phyloP scores from a whole-genome alignment of 2,888 invertebrate species.

The Agriopis leucophaearia region DNA sequence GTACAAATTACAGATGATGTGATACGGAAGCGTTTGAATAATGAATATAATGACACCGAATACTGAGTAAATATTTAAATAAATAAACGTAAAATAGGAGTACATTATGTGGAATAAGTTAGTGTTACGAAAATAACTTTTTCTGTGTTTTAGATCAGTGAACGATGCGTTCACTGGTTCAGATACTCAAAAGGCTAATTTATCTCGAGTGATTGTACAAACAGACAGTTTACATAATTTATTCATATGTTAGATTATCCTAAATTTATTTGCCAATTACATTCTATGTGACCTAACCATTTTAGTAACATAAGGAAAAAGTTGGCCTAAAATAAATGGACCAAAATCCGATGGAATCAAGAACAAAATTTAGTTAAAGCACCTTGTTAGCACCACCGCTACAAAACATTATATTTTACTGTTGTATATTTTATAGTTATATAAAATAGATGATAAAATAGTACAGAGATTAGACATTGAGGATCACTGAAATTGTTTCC shows the following conservation, averaged over 20 bases:
- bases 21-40: constrained; percentile 57
- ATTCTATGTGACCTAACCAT: constrained; percentile 16
- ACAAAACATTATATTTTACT: no score
- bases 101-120: constrained; percentile 3
- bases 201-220: constrained; percentile 13
- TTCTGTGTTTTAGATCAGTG: no score
- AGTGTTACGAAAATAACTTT: constrained; percentile 13
- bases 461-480: constrained; percentile 8
- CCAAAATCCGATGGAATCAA: no score
- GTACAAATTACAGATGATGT: constrained; percentile 49
- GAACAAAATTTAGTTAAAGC: no score
- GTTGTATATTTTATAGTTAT: neutral
- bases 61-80: constrained; percentile 41
- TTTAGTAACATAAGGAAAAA: constrained; percentile 29
- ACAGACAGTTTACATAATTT: constrained; percentile 12
- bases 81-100: constrained; percentile 18
- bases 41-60: constrained; percentile 56
- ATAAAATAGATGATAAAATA: neutral
- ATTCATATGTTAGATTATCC: constrained; percentile 12
- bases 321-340: no score
- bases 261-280: constrained; percentile 19
- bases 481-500: constrained; percentile 23
- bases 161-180: no score
- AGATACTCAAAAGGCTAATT: neutral
- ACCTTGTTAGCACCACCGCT: no score